These are phyloP conservation scores for Cantharis flavilabris DNA, from an alignment of 2,888 invertebrate genomes.

Conservation along the genomic window DNA sequence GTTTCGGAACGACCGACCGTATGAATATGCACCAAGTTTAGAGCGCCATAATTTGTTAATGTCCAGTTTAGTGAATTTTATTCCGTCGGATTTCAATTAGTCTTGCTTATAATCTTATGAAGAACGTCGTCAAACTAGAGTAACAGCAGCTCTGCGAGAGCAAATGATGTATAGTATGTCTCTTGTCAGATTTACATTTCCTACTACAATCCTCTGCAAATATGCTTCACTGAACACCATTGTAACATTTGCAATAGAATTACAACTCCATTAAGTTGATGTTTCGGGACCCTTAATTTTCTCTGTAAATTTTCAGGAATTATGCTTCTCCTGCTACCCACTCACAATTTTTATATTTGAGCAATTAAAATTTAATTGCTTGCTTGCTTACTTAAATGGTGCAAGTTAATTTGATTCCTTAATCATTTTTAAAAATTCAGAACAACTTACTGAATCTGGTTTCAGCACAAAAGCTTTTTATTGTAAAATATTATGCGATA, in stretches of 20 bases:
- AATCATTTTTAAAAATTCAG: not conserved
- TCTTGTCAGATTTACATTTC: conserved; percentile 23
- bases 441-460: not conserved
- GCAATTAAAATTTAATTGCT: not conserved
- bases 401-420: not conserved
- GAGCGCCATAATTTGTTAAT: not conserved
- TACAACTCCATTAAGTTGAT: conserved; percentile 11
- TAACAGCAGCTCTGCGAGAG: conserved; percentile 4
- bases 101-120: not conserved
- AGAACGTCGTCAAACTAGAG: not conserved
- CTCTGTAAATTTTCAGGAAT: not conserved
- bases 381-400: not conserved
- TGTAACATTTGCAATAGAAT: conserved; percentile 17
- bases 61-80: not conserved
- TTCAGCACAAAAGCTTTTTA: no score
- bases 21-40: conserved; percentile 6
- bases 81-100: not conserved
- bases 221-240: conserved; percentile 12
- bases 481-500: no score
- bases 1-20: conserved; percentile 15
- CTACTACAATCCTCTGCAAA: conserved; percentile 6
- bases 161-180: conserved; percentile 20
- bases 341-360: not conserved
- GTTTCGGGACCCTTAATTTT: not conserved
- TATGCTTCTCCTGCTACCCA: not conserved